Base-by-base conservation (phyloP, 2,888 invertebrate species). In the Cyaniris semiargus region DNA sequence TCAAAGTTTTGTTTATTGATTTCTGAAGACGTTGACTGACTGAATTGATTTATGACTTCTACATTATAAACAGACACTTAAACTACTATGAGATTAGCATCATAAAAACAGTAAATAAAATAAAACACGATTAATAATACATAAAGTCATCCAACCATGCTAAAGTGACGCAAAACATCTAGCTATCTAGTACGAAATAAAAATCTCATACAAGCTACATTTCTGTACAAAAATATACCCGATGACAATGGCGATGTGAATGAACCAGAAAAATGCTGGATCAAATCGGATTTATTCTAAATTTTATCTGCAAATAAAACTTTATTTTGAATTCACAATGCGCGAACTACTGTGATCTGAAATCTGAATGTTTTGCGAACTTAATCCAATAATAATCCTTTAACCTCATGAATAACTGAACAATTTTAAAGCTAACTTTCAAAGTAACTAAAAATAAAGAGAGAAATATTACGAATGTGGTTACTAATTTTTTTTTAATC, bases 241-340 rank as follows among this genome's bases (percentile, higher is more conserved):
- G 1, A 23, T 60, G 5, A 60, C 21, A 60, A 53, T 18, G 53
- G 18, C 53, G 18, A 27, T 66, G 66, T 31, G 27, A 66, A 15
- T 1, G 31, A 66, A 66, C 66, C 66, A 13, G 27, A 66, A 27
- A 60, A 27, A 66, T 31, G 66, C 5, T 66, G 66, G 66, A 31
- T 5, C 27, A 66, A 66, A 31, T 66, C 66, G 18, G 66, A 66
- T 66, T 66, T 66, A 66, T 66, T 15, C 27, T 18, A 66, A 66
- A 66, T 66, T 15, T 66, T 10, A 31, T 66, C 66, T 66, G 31
- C 27, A 13, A 27, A 66, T 31, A 66, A 27, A 18, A 15, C 23
- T 23, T 60, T 60, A 66, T 31, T 27, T 27, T 15, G 15, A 15
- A 27, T 66, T 66, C 15, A 31, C 66, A 66, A 60, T 60, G 60